Base-by-base conservation (phyloP, 1,140 invertebrate species). In the Nasonia vitripennis region DNA sequence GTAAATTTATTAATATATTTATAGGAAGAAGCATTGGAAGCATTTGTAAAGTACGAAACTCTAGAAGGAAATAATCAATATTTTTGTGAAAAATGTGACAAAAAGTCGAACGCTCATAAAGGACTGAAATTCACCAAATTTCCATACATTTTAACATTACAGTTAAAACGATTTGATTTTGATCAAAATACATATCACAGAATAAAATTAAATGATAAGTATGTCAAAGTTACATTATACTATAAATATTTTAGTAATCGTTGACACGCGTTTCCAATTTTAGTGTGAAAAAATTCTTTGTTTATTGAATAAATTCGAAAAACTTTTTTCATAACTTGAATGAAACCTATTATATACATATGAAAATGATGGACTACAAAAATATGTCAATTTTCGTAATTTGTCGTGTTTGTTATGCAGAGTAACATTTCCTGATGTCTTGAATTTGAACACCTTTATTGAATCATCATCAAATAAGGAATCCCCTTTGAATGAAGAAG, bases 171-270 rank as follows among this genome's bases (percentile, higher is more conserved):
- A 84, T 98, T 98, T 92, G 97, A 98, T 93, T 98, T 98, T 93
- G 98, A 98, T 91, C 98, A 98, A 88, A 95, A 95, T 80, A 97
- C 96, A 12, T 95, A 97, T 93, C 96, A 97, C 90, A 94, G 98
- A 86, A 97, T 98, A 84, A 99, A 99, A 93, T 93, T 98, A 31
- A 98, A 98, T 93, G 97, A 99, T 92, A 97, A 96, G 97, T 98
- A 93, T 94, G 94, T 89, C 6, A 37, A 20, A 45, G 37, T 80
- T 70, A 74, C 20, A 71, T 12, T 2, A 20, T 14, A 3, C 81
- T 71, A 4, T 55, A 78, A 62, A 67, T 31, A 10, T 78, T 75
- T 51, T 7, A 41, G 7, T 9, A 41, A 41, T 41, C 37, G 4
- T 41, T 41, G 4, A 41, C 37, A 41, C 37, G 7, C 4, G 37